Percentiles rank a stretch among this genome's conserved stretches.
Conservation (phyloP, 2,113 vertebrate genomes). For the Struthio camelus region DNA sequence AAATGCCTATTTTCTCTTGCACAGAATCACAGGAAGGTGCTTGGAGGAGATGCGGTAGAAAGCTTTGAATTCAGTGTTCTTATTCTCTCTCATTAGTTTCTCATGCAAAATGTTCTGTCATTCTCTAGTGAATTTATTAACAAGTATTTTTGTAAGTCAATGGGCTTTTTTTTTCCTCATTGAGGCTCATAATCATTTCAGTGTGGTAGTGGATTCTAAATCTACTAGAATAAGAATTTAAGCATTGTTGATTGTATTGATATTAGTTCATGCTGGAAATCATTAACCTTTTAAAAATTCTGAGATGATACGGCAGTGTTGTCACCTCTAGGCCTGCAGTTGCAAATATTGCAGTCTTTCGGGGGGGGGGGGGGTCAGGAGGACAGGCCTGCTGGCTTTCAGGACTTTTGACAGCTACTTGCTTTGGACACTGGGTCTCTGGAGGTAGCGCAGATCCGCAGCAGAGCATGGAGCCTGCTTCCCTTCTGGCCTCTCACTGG, state of each 20-base stretch:
- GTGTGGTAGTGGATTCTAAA: neutral
- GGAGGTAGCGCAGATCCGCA: neutral
- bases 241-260: slow-evolving; percentile 35
- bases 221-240: slow-evolving; percentile 43
- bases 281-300: slow-evolving; percentile 68
- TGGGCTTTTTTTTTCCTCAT: slow-evolving; percentile 49
- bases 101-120: slow-evolving; percentile 59
- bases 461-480: neutral
- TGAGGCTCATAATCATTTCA: neutral
- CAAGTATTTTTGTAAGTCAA: slow-evolving; percentile 33
- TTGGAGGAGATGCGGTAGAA: slow-evolving; percentile 20
- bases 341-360: neutral
- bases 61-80: slow-evolving; percentile 30
- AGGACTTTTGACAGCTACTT: neutral
- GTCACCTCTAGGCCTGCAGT: slow-evolving; percentile 21
- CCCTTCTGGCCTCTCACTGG: neutral
- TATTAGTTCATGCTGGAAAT: slow-evolving; percentile 64
- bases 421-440: neutral
- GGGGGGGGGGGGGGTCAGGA: no score
- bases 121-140: slow-evolving; percentile 27
- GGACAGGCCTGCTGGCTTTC: neutral
- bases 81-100: slow-evolving; percentile 31
- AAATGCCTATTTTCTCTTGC: neutral
- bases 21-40: neutral
- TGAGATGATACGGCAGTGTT: neutral